Base-by-base conservation (phyloP, 2,113 vertebrate genomes). In the Macheiramphus alcinus region DNA sequence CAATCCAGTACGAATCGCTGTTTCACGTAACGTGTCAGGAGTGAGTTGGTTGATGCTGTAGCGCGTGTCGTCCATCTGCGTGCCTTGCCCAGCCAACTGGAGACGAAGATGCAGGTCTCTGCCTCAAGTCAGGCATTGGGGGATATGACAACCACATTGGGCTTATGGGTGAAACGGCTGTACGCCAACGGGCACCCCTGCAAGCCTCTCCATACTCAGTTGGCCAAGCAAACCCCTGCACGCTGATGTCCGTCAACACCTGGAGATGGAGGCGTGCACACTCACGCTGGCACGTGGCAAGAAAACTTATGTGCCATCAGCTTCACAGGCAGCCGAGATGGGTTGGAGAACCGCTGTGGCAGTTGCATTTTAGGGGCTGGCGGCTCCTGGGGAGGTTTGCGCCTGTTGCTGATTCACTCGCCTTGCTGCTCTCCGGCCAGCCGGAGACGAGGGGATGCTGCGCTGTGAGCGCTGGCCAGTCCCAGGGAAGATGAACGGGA, bases 261-360 rank as follows among this genome's bases (percentile, higher is more conserved):
- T 31, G 56, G 42, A 21, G 66, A 9, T 43, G 59, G 31, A 58
- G 65, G 47, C 2, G 3, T 18, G 23, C 27, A 32, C 18, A 6
- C 18, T 94, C n/a, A 17, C 0, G 0, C 70, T 80, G 48, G 29
- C 43, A 45, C 8, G 3, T 5, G 22, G 36, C 18, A 79, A 27
- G 34, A 72, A 79, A 72, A 71, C 19, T 11, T 5, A 5, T 11
- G n/a, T 47, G 65, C 36, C 58, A 11, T n/a, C 3, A 3, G 27
- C 38, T 68, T 68, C 3, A 0, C 34, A 18, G 58, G 59, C 29
- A 36, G 36, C 55, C 55, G 72, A 52, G 34, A 3, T 18, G 73
- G 55, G 47, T 34, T 31, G 32, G 29, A 32, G 80, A 62, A 7
- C 11, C 6, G 31, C 43, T 15, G 34, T 47, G 76, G 48, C 40